Evolutionary conservation across 2,888 invertebrate genomes (phyloP).

Genomic region (Parnassius apollo): DNA sequence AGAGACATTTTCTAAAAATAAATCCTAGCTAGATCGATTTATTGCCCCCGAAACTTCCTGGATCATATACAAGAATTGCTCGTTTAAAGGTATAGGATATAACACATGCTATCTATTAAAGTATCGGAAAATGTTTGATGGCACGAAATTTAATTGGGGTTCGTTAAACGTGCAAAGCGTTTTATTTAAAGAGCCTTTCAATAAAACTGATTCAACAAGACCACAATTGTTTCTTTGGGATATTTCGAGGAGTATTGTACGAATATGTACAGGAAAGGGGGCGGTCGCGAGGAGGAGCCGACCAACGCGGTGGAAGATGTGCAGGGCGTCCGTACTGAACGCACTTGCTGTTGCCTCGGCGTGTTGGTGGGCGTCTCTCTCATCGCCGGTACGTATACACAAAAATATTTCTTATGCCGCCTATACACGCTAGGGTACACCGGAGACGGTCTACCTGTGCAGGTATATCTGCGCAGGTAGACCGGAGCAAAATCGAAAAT

Average conservation of each 20-base stretch:
- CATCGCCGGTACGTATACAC: conserved; percentile 64
- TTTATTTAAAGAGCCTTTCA: conserved; percentile 5
- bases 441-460: background rate
- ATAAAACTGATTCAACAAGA: background rate
- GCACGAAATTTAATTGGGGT: background rate
- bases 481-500: too few species aligned
- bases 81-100: too few species aligned
- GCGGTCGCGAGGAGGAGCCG: conserved; percentile 75
- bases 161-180: background rate
- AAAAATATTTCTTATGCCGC: background rate
- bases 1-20: too few species aligned
- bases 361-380: conserved; percentile 78
- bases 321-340: conserved; percentile 68
- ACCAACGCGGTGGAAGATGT: conserved; percentile 64
- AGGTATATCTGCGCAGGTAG: too few species aligned
- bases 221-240: background rate
- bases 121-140: background rate
- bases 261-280: conserved; percentile 65
- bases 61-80: too few species aligned
- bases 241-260: background rate
- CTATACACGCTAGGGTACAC: too few species aligned
- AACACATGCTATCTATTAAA: too few species aligned
- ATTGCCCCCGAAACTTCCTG: too few species aligned
- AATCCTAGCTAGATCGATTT: too few species aligned
- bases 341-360: conserved; percentile 77